These are phyloP conservation scores for Hypena proboscidalis DNA, from an alignment of 2,888 invertebrate species.

Conservation along the genomic window DNA sequence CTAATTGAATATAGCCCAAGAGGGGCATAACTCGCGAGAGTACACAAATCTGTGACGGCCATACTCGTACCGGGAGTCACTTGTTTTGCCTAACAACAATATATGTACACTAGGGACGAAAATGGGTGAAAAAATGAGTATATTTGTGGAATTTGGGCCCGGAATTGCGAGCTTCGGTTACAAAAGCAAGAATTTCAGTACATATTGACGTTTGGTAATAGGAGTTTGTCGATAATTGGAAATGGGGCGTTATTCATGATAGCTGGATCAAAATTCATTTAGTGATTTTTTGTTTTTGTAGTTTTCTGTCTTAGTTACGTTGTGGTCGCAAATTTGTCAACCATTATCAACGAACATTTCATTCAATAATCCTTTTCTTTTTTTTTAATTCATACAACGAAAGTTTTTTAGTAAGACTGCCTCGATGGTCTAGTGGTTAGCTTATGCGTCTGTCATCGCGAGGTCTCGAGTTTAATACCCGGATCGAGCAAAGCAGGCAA, in stretches of 20 bases:
- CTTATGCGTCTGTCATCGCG: no score
- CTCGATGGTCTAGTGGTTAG: no score
- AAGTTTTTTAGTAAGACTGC: no score
- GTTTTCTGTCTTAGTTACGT: no score
- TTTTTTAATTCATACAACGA: no score
- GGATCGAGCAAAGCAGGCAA: no score
- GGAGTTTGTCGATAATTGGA: not conserved
- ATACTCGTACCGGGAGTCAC: slow-evolving; percentile 57
- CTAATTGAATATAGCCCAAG: slow-evolving; percentile 65
- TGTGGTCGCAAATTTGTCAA: no score
- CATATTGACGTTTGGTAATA: slow-evolving; percentile 11
- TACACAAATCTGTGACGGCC: slow-evolving; percentile 52
- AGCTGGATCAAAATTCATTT: no score
- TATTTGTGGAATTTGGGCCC: slow-evolving; percentile 26
- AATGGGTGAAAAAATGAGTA: slow-evolving; percentile 34
- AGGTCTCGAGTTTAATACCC: no score
- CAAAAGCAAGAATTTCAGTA: slow-evolving; percentile 12
- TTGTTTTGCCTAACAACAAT: slow-evolving; percentile 65
- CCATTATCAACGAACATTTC: no score
- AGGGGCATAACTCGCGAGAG: slow-evolving; percentile 54
- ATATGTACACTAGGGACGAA: slow-evolving; percentile 55
- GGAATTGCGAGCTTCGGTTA: slow-evolving; percentile 16
- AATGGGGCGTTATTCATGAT: not conserved
- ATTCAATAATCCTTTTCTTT: no score
- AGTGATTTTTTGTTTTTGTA: no score